Base-by-base conservation (phyloP, 2,797 vertebrate genomes). In the Corythornis leucogaster region DNA sequence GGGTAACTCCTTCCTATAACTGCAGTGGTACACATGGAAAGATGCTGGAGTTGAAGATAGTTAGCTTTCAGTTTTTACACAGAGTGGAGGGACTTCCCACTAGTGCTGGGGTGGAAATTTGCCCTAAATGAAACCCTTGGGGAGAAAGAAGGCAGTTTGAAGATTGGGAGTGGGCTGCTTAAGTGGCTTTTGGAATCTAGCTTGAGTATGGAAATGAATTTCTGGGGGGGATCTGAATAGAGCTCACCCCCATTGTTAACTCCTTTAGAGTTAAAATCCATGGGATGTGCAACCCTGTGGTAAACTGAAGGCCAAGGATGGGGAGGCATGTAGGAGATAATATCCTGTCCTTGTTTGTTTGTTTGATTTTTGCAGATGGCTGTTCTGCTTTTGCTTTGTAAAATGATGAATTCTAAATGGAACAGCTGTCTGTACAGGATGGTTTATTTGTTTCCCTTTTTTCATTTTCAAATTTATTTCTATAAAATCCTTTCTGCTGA, bases 381-480 rank as follows among this genome's bases (percentile, higher is more conserved):
- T 92, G 78, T 94, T 84, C 87, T 91, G 85, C 46, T 70, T 92
- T 91, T 91, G 70, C 76, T 88, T 95, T 96, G 95, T 93, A 91
- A 95, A 93, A 89, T 89, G 46, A 89, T 94, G 86, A 94, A 90
- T 96, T 94, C 90, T 96, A 96, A 94, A 82, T 87, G 68, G 66
- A 96, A 86, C 94, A 95, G 93, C 94, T 95, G 93, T 92, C 94
- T 93, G 80, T 95, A 95, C 89, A 95, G 92, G 85, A 75, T 75
- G 78, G 78, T 91, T 95, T 96, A 95, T 96, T 91, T 96, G 94
- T 91, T 92, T 95, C 48, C 69, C 57, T 83, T 86, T 93, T 92
- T 87, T 85, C 38, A 67, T 92, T 87, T 89, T 78, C 54, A 85
- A 25, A 82, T 91, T 91, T 93, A 91, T 94, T 95, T 90, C 78